Evolutionary conservation across 1,140 invertebrate species (phyloP), one percentile per base, ranked within the genome.

Genomic region (Coenobita brevimanus): DNA sequence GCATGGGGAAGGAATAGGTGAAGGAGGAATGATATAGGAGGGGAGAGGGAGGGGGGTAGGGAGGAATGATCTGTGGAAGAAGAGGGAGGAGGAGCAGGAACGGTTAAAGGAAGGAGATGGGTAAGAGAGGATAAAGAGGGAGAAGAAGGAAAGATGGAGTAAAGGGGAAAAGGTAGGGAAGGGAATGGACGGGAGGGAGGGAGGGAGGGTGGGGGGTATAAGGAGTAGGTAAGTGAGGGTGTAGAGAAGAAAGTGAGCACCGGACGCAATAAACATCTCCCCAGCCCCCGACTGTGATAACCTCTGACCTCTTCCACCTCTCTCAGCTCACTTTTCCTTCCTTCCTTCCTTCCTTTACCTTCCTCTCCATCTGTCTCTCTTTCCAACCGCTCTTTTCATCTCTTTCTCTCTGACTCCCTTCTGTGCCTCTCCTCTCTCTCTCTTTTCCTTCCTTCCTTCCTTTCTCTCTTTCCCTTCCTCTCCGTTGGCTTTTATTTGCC

Each of bases 401-500:
- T 62, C 57, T 62, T 24, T 62, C 57, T 62, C 57, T 62, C 57
- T 57, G n/a, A 57, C 54, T 57, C 54, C 54, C n/a, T n/a, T 57
- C 54, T n/a, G 3, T 30, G n/a, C 21, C n/a, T 64, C 33, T 30
- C n/a, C 62, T 24, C 62, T 64, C 33, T 64, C 62, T 30, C 33
- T 57, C 54, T n/a, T 13, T 57, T 10, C 27, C 57, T 62, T 4
- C 1, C 57, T 4, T 62, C 57, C 4, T 24, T 2, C 57, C 27
- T 62, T 62, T 62, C 57, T 62, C 57, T 62, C n/a, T n/a, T n/a
- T n/a, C n/a, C n/a, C n/a, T n/a, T n/a, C n/a, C n/a, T n/a, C n/a
- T n/a, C n/a, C n/a, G n/a, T n/a, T n/a, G n/a, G n/a, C n/a, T n/a
- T n/a, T n/a, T n/a, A n/a, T n/a, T n/a, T n/a, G n/a, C n/a, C n/a